Conservation (phyloP, 2,113 vertebrate species). For the Cyprinus carpio region DNA sequence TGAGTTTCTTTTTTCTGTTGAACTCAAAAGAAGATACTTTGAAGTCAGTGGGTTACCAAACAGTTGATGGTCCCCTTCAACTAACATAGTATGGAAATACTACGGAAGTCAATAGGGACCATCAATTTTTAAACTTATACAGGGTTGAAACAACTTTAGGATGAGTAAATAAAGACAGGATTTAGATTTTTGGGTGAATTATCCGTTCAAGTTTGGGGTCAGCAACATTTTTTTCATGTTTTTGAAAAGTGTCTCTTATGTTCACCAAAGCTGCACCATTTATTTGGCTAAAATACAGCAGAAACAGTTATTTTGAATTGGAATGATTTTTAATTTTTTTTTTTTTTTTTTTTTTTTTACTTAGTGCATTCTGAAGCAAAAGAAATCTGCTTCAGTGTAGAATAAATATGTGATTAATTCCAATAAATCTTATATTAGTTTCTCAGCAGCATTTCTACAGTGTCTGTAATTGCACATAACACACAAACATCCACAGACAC, state of each 20-base stretch:
- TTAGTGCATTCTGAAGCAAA: neutral
- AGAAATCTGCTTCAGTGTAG: neutral
- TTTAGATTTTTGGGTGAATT: too few relatives aligned
- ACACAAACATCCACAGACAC: slow-evolving; percentile 3
- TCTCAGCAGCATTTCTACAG: neutral
- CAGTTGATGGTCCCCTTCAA: too few relatives aligned
- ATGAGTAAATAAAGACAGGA: too few relatives aligned
- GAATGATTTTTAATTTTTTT: neutral
- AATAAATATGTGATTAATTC: neutral
- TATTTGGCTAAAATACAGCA: neutral
- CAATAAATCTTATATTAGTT: neutral
- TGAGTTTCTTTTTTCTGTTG: too few relatives aligned
- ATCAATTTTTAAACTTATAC: too few relatives aligned
- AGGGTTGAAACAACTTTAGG: too few relatives aligned
- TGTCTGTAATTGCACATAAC: slow-evolving; percentile 6
- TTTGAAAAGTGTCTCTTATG: neutral
- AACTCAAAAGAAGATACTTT: too few relatives aligned
- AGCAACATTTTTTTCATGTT: too few relatives aligned
- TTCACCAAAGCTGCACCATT: neutral
- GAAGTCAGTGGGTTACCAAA: too few relatives aligned
- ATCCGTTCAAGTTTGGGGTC: too few relatives aligned
- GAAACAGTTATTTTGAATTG: neutral
- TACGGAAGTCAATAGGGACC: too few relatives aligned
- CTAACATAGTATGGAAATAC: too few relatives aligned
- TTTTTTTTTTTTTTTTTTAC: neutral